Conservation (phyloP, 2,888 invertebrate genomes). For the Caenorhabditis sp. region DNA sequence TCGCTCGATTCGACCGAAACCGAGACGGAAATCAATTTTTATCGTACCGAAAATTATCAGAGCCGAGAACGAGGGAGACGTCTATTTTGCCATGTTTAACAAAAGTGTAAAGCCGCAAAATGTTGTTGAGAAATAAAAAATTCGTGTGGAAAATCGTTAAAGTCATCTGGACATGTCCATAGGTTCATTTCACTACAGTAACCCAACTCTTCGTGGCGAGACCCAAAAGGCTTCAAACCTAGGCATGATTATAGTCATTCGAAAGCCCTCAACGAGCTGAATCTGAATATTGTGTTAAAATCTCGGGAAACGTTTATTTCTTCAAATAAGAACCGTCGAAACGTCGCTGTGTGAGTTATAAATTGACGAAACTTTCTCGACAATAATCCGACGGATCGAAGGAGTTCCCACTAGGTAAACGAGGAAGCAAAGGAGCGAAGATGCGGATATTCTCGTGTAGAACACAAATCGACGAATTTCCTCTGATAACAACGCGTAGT, state of each 20-base stretch:
- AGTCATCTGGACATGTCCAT: not conserved
- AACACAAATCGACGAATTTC: conserved; percentile 25
- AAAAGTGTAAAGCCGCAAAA: conserved; percentile 12
- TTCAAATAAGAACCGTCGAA: not conserved
- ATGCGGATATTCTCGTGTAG: conserved; percentile 29
- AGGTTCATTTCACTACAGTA: no score
- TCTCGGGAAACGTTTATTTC: no score
- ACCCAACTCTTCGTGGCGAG: no score
- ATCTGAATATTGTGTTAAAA: no score
- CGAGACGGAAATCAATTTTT: conserved; percentile 32
- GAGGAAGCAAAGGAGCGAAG: conserved; percentile 26
- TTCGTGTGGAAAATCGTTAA: not conserved
- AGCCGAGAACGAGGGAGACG: conserved; percentile 26
- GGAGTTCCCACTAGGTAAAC: conserved; percentile 34
- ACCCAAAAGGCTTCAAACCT: no score
- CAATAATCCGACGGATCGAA: conserved; percentile 23
- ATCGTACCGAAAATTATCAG: not conserved
- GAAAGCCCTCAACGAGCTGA: conserved; percentile 2
- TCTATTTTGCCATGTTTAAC: conserved; percentile 53
- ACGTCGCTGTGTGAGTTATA: not conserved
- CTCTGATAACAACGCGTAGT: conserved; percentile 18
- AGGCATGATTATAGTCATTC: conserved; percentile 9
- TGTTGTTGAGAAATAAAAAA: not conserved
- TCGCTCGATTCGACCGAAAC: not conserved
- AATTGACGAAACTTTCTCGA: conserved; percentile 8